Evolutionary conservation across 2,888 invertebrate species (phyloP).

Genomic region (Drosophila tripunctata): DNA sequence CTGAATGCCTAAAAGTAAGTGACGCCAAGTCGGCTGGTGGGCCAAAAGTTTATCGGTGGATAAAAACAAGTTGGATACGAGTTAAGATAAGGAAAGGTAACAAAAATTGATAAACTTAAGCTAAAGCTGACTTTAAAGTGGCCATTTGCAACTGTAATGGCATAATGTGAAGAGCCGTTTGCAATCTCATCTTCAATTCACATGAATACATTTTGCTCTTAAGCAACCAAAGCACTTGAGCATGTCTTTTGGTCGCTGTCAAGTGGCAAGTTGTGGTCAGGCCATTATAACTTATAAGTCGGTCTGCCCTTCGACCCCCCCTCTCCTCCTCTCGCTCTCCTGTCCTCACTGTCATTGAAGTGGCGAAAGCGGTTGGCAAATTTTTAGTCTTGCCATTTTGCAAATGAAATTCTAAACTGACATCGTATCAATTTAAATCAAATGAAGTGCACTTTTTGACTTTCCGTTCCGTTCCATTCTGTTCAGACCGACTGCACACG

Average conservation of each 20-base stretch:
- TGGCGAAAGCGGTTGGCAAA: constrained; percentile 43
- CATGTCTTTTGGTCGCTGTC: constrained; percentile 76
- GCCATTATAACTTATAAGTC: constrained; percentile 75
- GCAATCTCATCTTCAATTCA: constrained; percentile 56
- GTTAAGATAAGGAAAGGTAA: constrained; percentile 2
- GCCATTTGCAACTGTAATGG: constrained; percentile 57
- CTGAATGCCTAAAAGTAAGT: constrained; percentile 24
- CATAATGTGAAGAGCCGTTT: constrained; percentile 46
- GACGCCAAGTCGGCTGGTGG: constrained; percentile 46
- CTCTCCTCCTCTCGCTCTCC: neutral
- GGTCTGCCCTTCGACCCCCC: neutral
- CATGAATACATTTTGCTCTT: constrained; percentile 73
- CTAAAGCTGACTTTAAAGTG: constrained; percentile 32
- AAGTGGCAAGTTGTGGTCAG: constrained; percentile 78
- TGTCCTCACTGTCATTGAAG: constrained; percentile 38
- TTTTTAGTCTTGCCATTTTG: constrained; percentile 62
- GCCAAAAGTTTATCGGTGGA: constrained; percentile 29
- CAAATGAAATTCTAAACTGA: constrained; percentile 72
- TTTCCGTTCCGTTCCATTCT: too few species aligned
- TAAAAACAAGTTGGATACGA: constrained; percentile 27
- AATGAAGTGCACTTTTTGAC: constrained; percentile 75
- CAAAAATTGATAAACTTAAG: constrained; percentile 45
- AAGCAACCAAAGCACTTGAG: constrained; percentile 68
- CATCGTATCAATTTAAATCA: constrained; percentile 79
- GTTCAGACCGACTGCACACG: constrained; percentile 39